Conservation (phyloP, 2,888 invertebrate species). For the Agriotes lineatus region DNA sequence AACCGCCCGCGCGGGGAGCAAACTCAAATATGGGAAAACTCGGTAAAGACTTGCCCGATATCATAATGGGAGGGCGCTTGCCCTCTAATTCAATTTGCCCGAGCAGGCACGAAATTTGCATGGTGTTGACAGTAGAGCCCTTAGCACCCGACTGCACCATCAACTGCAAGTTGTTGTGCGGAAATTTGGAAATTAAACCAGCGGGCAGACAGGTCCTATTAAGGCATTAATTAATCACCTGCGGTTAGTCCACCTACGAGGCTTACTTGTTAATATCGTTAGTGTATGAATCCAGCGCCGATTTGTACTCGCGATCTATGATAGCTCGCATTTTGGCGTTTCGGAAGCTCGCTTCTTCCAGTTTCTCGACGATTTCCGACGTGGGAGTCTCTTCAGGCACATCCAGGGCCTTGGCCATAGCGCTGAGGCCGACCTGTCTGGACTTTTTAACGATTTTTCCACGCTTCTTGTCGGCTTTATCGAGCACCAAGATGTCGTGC, state of each 20-base stretch:
- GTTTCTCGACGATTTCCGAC: conserved; percentile 73
- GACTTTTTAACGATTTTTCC: conserved; percentile 76
- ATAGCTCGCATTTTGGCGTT: conserved; percentile 84
- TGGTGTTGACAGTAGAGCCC: conserved; percentile 97
- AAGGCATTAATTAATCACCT: too few species aligned
- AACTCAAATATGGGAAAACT: conserved; percentile 91
- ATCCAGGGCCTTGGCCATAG: conserved; percentile 75
- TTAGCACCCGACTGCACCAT: conserved; percentile 99
- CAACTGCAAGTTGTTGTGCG: conserved; percentile 95
- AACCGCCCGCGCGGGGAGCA: conserved; percentile 94
- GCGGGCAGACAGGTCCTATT: conserved; percentile 81
- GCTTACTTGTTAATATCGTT: conserved; percentile 88
- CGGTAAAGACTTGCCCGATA: conserved; percentile 92
- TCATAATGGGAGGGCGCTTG: conserved; percentile 94
- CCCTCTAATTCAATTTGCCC: conserved; percentile 99
- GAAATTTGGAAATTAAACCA: conserved; percentile 90
- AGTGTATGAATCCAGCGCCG: conserved; percentile 82
- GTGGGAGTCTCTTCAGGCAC: conserved; percentile 72
- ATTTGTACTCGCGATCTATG: conserved; percentile 88
- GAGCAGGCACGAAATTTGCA: conserved; percentile 97
- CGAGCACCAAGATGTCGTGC: conserved; percentile 89
- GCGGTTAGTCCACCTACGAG: too few species aligned
- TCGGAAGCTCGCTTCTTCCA: conserved; percentile 78
- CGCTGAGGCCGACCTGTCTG: conserved; percentile 63
- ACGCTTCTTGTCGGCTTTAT: conserved; percentile 80